Evolutionary conservation across 1,140 invertebrate species (phyloP).

Genomic region (Muscidifurax raptorellus): DNA sequence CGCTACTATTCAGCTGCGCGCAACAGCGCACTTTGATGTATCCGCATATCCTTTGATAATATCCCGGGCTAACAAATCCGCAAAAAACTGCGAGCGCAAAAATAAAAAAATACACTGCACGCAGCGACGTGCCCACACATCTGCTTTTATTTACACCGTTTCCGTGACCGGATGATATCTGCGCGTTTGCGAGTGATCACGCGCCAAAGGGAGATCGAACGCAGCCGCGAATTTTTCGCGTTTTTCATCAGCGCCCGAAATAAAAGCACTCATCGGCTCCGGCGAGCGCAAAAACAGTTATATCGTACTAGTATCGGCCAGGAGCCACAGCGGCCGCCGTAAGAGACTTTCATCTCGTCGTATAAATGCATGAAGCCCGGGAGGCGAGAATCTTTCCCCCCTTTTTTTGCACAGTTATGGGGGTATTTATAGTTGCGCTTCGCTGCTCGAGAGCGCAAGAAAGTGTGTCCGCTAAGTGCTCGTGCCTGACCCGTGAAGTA

Average conservation of each 20-base stretch:
- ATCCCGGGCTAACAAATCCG: not conserved
- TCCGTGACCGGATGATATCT: not conserved
- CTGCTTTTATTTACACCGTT: constrained; percentile 11
- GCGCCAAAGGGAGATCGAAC: not conserved
- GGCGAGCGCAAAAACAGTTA: not conserved
- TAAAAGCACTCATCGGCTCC: constrained; percentile 22
- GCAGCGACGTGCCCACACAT: not conserved
- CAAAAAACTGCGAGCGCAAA: not conserved
- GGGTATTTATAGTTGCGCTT: constrained; percentile 31
- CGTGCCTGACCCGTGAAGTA: not conserved
- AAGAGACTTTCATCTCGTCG: not conserved
- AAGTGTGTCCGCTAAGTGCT: constrained; percentile 34
- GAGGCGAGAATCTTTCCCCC: not conserved
- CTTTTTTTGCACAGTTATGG: not conserved
- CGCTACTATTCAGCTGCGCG: not conserved
- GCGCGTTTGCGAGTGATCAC: too few species aligned
- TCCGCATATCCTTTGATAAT: not conserved
- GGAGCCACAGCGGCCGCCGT: too few species aligned
- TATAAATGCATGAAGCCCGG: constrained; percentile 12
- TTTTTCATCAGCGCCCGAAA: constrained; percentile 32
- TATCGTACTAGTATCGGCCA: not conserved
- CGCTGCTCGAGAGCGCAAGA: constrained; percentile 1
- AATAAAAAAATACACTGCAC: not conserved
- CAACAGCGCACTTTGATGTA: not conserved
- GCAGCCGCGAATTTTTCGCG: not conserved